A percentile compares a stretch with the other conserved stretches of the same genome.
These are phyloP conservation scores for Mastacembelus armatus DNA, from an alignment of 2,797 vertebrate species.

Conservation along the genomic window DNA sequence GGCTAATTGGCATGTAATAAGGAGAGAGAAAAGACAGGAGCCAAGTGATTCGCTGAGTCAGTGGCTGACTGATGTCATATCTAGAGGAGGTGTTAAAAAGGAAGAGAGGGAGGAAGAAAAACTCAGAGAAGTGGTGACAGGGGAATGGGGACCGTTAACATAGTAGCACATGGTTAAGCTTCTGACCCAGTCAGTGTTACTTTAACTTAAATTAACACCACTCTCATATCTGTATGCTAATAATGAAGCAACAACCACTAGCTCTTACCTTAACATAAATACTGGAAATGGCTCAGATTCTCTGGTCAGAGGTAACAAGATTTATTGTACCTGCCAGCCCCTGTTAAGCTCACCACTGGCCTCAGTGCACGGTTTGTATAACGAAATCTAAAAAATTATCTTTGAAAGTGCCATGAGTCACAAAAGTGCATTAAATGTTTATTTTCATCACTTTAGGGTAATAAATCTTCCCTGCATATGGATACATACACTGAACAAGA, in stretches of 20 bases:
- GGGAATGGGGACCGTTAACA: neutral
- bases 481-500: neutral
- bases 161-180: too few species aligned
- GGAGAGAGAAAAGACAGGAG: slow-evolving; percentile 56
- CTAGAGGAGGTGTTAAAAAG: slow-evolving; percentile 16
- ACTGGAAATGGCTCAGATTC: neutral
- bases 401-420: too few species aligned
- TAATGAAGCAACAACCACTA: too few species aligned
- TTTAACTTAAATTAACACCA: too few species aligned
- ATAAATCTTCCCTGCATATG: neutral
- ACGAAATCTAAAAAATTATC: too few species aligned
- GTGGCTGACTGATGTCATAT: slow-evolving; percentile 43
- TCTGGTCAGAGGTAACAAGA: too few species aligned
- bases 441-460: neutral
- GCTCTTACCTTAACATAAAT: neutral
- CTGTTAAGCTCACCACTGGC: too few species aligned
- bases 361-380: too few species aligned
- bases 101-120: neutral
- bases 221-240: too few species aligned
- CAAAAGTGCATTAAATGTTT: neutral
- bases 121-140: neutral
- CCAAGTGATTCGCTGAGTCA: slow-evolving; percentile 60
- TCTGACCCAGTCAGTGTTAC: neutral
- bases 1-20: slow-evolving; percentile 76
- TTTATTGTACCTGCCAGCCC: too few species aligned